phyloP scores from a whole-genome alignment of 2,797 vertebrate species.

The Cetoscarus ocellatus region DNA sequence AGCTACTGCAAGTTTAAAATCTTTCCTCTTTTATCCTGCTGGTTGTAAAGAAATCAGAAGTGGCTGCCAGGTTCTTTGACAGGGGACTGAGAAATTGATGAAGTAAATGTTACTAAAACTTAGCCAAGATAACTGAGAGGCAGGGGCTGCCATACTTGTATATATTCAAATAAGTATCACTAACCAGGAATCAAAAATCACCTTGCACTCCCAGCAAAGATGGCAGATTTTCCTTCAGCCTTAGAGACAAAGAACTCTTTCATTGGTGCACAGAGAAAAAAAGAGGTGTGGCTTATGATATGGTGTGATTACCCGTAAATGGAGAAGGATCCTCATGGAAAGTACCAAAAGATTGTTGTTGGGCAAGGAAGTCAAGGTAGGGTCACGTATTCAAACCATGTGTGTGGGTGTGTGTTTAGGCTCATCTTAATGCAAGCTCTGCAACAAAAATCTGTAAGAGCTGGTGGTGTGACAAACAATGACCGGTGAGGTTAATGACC shows the following conservation, averaged over 20 bases:
- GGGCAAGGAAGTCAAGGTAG: not conserved
- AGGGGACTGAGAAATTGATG: not conserved
- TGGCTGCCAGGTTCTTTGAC: not conserved
- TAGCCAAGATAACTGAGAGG: not conserved
- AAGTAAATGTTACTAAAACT: not conserved
- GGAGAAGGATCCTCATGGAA: conserved; percentile 60
- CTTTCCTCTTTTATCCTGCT: not conserved
- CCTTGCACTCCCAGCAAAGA: not conserved
- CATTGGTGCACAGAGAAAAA: conserved; percentile 42
- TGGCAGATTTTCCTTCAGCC: conserved; percentile 10
- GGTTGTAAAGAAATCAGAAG: not conserved
- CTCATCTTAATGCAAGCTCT: not conserved
- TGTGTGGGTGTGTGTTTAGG: conserved; percentile 3
- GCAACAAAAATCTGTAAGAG: not conserved
- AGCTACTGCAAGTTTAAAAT: not conserved
- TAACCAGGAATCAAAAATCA: not conserved
- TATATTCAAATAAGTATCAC: not conserved
- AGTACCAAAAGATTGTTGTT: conserved; percentile 69
- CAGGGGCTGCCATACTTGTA: not conserved
- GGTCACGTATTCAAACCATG: conserved; percentile 7
- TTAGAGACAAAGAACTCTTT: not conserved
- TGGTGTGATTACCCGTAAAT: conserved; percentile 48
- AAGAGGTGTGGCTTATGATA: conserved; percentile 17
- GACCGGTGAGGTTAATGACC: too few relatives aligned
- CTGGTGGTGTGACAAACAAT: too few relatives aligned